Evolutionary conservation across 2,888 invertebrate species (phyloP).

Genomic region (Crematogaster levior): DNA sequence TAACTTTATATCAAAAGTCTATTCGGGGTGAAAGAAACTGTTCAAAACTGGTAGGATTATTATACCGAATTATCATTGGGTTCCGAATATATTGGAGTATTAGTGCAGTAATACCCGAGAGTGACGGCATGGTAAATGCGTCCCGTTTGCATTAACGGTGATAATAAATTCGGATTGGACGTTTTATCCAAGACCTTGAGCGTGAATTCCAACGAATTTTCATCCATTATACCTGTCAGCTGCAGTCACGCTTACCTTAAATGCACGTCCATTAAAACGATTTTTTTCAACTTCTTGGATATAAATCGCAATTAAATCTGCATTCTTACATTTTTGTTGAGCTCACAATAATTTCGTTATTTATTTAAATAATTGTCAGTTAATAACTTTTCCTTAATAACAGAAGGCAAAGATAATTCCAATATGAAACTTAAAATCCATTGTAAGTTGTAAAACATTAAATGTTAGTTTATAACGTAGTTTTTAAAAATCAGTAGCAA

Average conservation of each 20-base stretch:
- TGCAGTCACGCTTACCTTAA: slow-evolving; percentile 18
- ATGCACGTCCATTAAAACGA: slow-evolving; percentile 33
- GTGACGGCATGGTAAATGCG: slow-evolving; percentile 14
- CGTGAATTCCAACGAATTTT: slow-evolving; percentile 43
- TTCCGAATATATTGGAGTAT: background rate
- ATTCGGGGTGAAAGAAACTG: background rate
- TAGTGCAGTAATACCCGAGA: slow-evolving; percentile 26
- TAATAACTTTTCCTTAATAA: slow-evolving; percentile 17
- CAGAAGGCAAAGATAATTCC: background rate
- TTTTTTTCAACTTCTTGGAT: slow-evolving; percentile 5
- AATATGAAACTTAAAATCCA: background rate
- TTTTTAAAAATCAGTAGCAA: background rate
- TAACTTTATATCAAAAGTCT: background rate
- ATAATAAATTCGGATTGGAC: slow-evolving; percentile 52
- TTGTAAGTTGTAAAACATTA: slow-evolving; percentile 4
- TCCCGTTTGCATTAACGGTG: slow-evolving; percentile 47
- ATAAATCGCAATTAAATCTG: slow-evolving; percentile 44
- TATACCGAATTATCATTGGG: slow-evolving; percentile 13
- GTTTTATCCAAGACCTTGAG: slow-evolving; percentile 37
- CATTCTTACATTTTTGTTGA: slow-evolving; percentile 23
- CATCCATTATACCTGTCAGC: slow-evolving; percentile 10
- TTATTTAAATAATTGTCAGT: slow-evolving; percentile 8
- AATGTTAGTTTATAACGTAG: background rate
- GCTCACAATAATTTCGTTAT: slow-evolving; percentile 14
- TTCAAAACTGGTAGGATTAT: background rate